Evolutionary conservation across 2,797 vertebrate genomes (phyloP).

Genomic region (Carapus acus): DNA sequence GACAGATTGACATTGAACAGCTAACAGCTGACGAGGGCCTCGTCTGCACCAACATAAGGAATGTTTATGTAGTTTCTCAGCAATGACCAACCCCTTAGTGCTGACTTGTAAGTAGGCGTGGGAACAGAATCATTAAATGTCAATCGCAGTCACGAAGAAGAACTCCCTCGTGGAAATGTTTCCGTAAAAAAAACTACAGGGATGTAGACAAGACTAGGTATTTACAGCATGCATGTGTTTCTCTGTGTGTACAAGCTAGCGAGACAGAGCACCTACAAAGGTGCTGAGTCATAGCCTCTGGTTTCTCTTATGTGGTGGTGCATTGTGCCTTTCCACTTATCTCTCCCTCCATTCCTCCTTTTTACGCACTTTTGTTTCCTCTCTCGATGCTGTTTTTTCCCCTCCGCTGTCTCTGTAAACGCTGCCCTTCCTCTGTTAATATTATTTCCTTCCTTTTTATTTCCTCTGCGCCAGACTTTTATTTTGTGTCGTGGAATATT

Average conservation of each 20-base stretch:
- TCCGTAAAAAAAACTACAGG: slow-evolving; percentile 19
- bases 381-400: slow-evolving; percentile 25
- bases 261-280: neutral
- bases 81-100: slow-evolving; percentile 10
- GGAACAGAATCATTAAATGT: slow-evolving; percentile 53
- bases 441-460: slow-evolving; percentile 19
- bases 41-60: slow-evolving; percentile 23
- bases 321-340: slow-evolving; percentile 40
- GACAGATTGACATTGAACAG: slow-evolving; percentile 51
- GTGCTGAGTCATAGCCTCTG: slow-evolving; percentile 58
- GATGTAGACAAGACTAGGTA: slow-evolving; percentile 16
- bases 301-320: slow-evolving; percentile 29
- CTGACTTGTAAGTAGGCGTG: slow-evolving; percentile 44
- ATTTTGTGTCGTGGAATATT: too few relatives aligned
- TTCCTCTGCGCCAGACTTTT: slow-evolving; percentile 33
- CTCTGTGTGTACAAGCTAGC: slow-evolving; percentile 2
- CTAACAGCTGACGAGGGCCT: slow-evolving; percentile 22
- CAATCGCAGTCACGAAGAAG: slow-evolving; percentile 35
- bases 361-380: slow-evolving; percentile 37
- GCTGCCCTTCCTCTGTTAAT: slow-evolving; percentile 32
- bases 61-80: slow-evolving; percentile 40
- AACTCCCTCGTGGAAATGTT: slow-evolving; percentile 36
- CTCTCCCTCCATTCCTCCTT: slow-evolving; percentile 41
- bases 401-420: slow-evolving; percentile 8
- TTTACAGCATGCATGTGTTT: slow-evolving; percentile 4